A percentile compares a stretch with the other conserved stretches of the same genome.
Conservation (phyloP, 23 tunicate species). For the Ciona savignyi region DNA sequence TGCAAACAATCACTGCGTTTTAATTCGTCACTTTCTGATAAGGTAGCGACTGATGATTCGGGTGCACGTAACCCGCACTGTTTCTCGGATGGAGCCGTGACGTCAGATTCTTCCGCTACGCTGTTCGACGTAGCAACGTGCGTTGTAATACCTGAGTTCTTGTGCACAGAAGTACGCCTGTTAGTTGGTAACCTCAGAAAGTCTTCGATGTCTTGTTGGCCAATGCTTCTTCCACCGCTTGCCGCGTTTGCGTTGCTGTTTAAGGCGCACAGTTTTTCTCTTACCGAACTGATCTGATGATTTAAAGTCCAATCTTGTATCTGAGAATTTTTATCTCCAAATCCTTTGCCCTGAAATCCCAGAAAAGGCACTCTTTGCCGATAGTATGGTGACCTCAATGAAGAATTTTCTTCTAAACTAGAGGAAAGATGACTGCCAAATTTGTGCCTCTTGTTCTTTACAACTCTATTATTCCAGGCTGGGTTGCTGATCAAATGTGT, state of each 20-base stretch:
- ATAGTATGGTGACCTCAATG: neutral
- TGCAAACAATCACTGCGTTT: conserved; percentile 5
- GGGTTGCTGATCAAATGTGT: too few species aligned
- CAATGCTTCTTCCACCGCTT: neutral
- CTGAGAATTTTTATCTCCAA: neutral
- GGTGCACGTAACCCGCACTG: neutral
- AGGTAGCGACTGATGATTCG: neutral
- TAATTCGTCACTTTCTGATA: neutral
- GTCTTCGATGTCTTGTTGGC: neutral
- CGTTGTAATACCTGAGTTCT: neutral
- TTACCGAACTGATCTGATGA: neutral
- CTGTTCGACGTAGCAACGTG: neutral
- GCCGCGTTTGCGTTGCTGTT: conserved; percentile 45
- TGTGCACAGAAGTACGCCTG: neutral
- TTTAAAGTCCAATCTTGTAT: neutral
- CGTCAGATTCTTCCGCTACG: conserved; percentile 3
- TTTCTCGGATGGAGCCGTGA: conserved; percentile 1
- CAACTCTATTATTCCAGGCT: neutral
- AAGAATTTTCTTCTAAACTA: neutral
- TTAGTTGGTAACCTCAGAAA: neutral
- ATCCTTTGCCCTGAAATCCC: neutral
- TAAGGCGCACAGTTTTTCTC: conserved; percentile 3
- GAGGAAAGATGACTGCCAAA: neutral
- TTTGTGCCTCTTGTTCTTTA: neutral
- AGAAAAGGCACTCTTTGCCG: neutral